Evolutionary conservation across 2,888 invertebrate species (phyloP).

Genomic region (Cenopis cana): DNA sequence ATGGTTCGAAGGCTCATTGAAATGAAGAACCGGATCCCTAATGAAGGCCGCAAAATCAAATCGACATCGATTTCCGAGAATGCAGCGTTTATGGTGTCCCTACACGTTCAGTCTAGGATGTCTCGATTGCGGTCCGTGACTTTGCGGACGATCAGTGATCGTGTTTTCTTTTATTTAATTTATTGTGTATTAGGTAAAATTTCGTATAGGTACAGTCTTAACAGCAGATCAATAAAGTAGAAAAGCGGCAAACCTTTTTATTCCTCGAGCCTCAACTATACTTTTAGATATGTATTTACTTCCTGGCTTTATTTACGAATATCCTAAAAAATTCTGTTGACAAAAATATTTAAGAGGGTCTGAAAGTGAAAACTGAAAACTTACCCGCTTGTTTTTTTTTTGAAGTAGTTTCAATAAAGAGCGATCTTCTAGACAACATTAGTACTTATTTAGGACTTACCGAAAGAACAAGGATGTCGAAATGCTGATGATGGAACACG

Average conservation of each 20-base stretch:
- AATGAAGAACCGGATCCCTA: slow-evolving; percentile 82
- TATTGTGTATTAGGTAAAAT: not conserved
- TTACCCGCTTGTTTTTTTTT: no score
- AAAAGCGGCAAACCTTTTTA: no score
- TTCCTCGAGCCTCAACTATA: no score
- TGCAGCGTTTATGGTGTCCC: slow-evolving; percentile 68
- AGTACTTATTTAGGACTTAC: not conserved
- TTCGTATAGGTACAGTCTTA: no score
- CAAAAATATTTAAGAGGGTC: no score
- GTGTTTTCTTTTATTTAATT: not conserved
- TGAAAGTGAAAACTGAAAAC: no score
- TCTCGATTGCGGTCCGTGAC: not conserved
- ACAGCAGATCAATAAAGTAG: no score
- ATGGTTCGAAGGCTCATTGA: slow-evolving; percentile 77
- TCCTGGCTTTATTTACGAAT: no score
- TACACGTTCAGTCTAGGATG: slow-evolving; percentile 22
- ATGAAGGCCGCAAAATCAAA: slow-evolving; percentile 83
- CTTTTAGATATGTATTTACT: no score
- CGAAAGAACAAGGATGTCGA: not conserved
- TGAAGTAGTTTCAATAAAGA: no score
- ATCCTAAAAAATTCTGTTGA: no score
- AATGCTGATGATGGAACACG: not conserved
- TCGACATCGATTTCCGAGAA: slow-evolving; percentile 77
- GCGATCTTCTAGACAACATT: no score
- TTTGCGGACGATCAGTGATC: not conserved